Evolutionary conservation across 2,113 vertebrate species (phyloP).

Genomic region (Amphilophus citrinellus): DNA sequence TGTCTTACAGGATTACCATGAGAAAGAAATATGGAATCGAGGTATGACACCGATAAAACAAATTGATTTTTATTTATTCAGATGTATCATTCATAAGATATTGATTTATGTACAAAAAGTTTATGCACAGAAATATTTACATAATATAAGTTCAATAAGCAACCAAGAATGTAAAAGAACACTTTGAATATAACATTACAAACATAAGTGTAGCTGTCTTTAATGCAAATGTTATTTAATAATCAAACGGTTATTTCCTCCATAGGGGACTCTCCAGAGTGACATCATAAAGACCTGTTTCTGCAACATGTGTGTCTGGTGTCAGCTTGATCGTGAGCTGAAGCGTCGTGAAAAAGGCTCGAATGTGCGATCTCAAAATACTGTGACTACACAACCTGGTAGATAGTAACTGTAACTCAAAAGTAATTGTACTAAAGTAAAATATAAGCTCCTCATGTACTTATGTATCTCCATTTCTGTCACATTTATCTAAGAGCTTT

Average conservation of each 20-base stretch:
- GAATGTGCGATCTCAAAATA: background rate
- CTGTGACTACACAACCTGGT: background rate
- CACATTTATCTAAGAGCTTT: background rate
- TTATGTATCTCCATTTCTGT: accelerated
- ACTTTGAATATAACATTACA: accelerated
- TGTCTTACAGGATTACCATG: background rate
- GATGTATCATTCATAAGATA: accelerated
- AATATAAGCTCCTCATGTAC: accelerated
- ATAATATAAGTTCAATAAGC: accelerated
- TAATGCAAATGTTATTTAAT: too few relatives aligned
- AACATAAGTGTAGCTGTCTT: background rate
- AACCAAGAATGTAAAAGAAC: background rate
- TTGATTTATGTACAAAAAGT: background rate
- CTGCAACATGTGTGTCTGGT: background rate
- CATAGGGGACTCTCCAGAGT: background rate
- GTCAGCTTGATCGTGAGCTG: background rate
- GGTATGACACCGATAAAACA: background rate
- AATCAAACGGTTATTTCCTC: background rate
- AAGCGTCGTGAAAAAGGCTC: background rate
- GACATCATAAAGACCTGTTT: background rate
- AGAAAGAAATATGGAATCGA: background rate
- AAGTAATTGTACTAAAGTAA: accelerated
- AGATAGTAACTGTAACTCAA: background rate
- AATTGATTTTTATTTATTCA: accelerated
- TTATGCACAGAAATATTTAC: background rate